phyloP scores from a whole-genome alignment of 92 coral and sea anemone genomes.

The Phymanthus crucifer region DNA sequence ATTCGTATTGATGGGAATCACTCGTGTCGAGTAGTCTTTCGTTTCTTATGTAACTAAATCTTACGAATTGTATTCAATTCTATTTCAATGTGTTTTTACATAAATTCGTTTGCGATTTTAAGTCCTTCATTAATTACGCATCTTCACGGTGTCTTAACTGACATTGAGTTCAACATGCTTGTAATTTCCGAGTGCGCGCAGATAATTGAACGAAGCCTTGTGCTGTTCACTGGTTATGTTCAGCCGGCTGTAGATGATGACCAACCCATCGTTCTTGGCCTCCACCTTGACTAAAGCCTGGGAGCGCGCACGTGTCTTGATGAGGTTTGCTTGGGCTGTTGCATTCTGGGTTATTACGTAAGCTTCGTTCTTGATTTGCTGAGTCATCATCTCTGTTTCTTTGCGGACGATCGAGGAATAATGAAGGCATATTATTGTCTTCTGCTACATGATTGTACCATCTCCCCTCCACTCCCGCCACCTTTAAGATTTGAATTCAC shows the following conservation, averaged over 20 bases:
- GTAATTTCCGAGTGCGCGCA: conserved; percentile 50
- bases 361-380: conserved; percentile 46
- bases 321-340: conserved; percentile 45
- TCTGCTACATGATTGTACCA: not conserved
- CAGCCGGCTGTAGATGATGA: conserved; percentile 44
- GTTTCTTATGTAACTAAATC: too few species aligned
- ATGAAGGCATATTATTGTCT: not conserved
- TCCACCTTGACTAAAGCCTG: conserved; percentile 48
- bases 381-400: conserved; percentile 46
- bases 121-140: not conserved
- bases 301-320: conserved; percentile 39
- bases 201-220: conserved; percentile 60
- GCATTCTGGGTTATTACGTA: conserved; percentile 49
- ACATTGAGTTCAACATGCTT: conserved; percentile 34
- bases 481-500: too few species aligned
- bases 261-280: conserved; percentile 50
- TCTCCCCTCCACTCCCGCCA: too few species aligned
- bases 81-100: too few species aligned
- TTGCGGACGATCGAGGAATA: conserved; percentile 38
- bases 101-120: too few species aligned
- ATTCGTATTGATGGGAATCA: too few species aligned
- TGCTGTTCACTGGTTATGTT: conserved; percentile 51
- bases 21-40: too few species aligned
- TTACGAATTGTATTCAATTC: too few species aligned
- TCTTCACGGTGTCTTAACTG: conserved; percentile 45